A percentile compares a stretch with the other conserved stretches of the same genome.
Conservation (phyloP, 2,888 invertebrate genomes). For the Zaprionus lineosus region DNA sequence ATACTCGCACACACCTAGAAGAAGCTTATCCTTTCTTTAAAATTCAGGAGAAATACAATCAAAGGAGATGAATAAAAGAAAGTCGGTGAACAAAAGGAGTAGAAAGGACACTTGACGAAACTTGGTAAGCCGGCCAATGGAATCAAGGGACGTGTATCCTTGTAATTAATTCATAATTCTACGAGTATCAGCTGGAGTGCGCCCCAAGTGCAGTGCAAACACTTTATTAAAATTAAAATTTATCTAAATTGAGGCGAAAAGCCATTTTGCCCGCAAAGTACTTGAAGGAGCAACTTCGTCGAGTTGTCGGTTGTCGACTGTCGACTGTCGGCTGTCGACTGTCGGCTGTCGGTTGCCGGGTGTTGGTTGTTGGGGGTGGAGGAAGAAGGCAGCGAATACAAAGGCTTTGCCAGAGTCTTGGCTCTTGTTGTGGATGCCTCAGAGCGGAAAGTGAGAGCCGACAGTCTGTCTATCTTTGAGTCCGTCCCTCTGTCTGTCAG, state of each 20-base stretch:
- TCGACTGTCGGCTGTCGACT: too few relatives aligned
- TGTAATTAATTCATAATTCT: slow-evolving; percentile 70
- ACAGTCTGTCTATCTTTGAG: slow-evolving; percentile 12
- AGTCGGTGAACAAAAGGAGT: background rate
- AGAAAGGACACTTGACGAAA: background rate
- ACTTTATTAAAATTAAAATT: slow-evolving; percentile 81
- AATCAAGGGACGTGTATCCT: slow-evolving; percentile 24
- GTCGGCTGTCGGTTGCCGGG: too few relatives aligned
- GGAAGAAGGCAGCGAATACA: slow-evolving; percentile 7
- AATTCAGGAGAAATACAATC: too few relatives aligned
- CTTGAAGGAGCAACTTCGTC: slow-evolving; percentile 55
- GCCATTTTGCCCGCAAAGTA: slow-evolving; percentile 59
- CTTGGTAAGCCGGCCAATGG: slow-evolving; percentile 4
- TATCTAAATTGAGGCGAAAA: slow-evolving; percentile 74
- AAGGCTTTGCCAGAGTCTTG: slow-evolving; percentile 14
- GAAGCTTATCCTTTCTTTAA: too few relatives aligned
- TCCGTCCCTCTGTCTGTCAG: background rate
- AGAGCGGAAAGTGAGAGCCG: slow-evolving; percentile 24
- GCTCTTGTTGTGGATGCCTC: slow-evolving; percentile 16
- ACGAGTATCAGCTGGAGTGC: slow-evolving; percentile 51
- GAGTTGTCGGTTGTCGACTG: slow-evolving; percentile 13
- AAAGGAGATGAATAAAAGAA: too few relatives aligned
- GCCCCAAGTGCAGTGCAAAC: slow-evolving; percentile 76
- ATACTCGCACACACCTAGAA: too few relatives aligned
- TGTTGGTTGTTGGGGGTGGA: too few relatives aligned